phyloP scores from a whole-genome alignment of 64 coral and sea anemone species.

The Pachyseris speciosa region DNA sequence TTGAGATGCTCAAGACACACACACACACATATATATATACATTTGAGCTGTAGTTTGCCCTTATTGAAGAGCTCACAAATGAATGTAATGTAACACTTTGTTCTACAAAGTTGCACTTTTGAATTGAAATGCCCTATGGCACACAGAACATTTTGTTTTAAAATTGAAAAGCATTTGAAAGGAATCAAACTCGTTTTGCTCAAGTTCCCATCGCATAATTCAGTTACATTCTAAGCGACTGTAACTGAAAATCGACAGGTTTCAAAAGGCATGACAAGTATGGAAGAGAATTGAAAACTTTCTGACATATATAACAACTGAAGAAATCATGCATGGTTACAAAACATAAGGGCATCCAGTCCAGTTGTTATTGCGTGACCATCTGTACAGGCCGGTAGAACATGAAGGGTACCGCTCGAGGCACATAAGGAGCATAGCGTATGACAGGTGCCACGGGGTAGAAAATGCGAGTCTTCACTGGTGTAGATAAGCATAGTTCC shows the following conservation, averaged over 20 bases:
- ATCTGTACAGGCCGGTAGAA: constrained; percentile 18
- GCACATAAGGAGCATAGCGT: constrained; percentile 11
- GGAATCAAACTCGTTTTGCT: not conserved
- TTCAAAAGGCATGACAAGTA: not conserved
- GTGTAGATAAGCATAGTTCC: not conserved
- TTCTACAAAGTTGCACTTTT: not conserved
- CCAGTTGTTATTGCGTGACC: not conserved
- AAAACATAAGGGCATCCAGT: too few relatives aligned
- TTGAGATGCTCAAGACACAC: too few relatives aligned
- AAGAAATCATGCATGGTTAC: not conserved
- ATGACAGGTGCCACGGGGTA: constrained; percentile 36
- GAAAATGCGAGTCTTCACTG: constrained; percentile 14
- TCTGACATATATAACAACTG: not conserved
- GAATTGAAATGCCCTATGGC: not conserved
- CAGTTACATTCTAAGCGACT: not conserved
- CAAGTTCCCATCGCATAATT: not conserved
- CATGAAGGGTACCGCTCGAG: not conserved
- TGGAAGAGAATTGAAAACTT: not conserved
- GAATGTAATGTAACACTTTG: too few relatives aligned
- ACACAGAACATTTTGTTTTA: too few relatives aligned
- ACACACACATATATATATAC: too few relatives aligned
- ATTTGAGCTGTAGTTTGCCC: too few relatives aligned
- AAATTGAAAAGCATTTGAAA: not conserved
- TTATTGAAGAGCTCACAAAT: too few relatives aligned
- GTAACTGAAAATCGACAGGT: not conserved